A percentile compares a stretch with the other conserved stretches of the same genome.
Conservation (phyloP, 1,140 invertebrate genomes). For the Rhyacophila brunnea region DNA sequence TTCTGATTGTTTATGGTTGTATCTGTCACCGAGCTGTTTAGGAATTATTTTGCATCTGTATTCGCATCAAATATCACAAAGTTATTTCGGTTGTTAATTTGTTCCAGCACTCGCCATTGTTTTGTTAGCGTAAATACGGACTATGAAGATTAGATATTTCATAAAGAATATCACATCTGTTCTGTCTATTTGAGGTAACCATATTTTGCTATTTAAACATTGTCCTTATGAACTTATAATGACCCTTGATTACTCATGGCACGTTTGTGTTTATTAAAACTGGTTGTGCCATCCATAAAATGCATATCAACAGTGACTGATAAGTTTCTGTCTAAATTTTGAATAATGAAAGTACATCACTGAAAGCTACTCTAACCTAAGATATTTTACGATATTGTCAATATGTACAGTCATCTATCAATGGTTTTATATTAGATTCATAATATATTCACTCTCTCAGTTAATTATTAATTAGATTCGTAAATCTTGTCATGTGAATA, state of each 20-base stretch:
- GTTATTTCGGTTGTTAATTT: conserved; percentile 11
- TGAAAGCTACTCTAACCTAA: too few relatives aligned
- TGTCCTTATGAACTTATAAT: conserved; percentile 5
- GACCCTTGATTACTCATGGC: conserved; percentile 10
- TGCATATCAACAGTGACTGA: too few relatives aligned
- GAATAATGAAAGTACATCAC: too few relatives aligned
- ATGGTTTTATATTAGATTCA: too few relatives aligned
- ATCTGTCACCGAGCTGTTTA: conserved; percentile 16
- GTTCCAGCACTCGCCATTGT: conserved; percentile 10
- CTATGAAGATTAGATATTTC: conserved; percentile 21
- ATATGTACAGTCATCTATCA: too few relatives aligned
- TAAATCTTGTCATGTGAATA: too few relatives aligned
- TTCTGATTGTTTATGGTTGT: conserved; percentile 7
- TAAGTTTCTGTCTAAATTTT: too few relatives aligned
- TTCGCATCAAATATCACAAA: conserved; percentile 10
- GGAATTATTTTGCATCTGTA: conserved; percentile 7
- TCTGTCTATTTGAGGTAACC: conserved; percentile 21
- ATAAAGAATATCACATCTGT: background rate
- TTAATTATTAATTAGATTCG: too few relatives aligned
- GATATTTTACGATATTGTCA: too few relatives aligned
- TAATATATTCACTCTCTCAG: too few relatives aligned
- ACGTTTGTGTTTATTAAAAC: too few relatives aligned
- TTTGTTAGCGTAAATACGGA: conserved; percentile 4
- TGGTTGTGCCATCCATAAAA: too few relatives aligned
- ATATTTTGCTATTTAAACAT: conserved; percentile 1